Evolutionary conservation across 1,140 invertebrate species (phyloP).

Genomic region (Papilio aristodemus): DNA sequence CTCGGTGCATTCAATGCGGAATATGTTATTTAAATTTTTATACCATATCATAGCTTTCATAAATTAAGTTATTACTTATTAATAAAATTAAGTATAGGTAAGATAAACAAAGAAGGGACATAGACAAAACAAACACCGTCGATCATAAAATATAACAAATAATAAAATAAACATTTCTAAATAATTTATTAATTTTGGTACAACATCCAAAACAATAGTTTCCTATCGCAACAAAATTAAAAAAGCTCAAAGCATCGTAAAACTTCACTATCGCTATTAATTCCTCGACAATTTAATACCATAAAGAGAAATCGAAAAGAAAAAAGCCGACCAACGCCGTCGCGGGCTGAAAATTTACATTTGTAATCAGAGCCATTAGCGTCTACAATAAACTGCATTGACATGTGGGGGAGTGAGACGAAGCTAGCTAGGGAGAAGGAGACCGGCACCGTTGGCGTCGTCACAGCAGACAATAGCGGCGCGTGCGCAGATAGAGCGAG

Average conservation of each 20-base stretch:
- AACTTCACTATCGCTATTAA: conserved; percentile 55
- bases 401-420: conserved; percentile 65
- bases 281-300: conserved; percentile 76
- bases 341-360: conserved; percentile 79
- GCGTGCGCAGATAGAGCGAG: conserved; percentile 64
- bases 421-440: conserved; percentile 58
- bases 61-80: conserved; percentile 7
- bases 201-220: background rate
- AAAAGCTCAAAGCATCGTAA: conserved; percentile 51
- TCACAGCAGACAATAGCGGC: conserved; percentile 69
- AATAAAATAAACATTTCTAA: background rate
- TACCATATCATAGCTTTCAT: background rate
- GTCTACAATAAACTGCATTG: conserved; percentile 79
- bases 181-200: background rate
- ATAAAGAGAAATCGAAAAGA: conserved; percentile 72
- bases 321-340: conserved; percentile 76
- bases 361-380: conserved; percentile 79
- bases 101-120: too few species aligned
- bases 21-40: background rate
- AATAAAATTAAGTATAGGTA: too few species aligned
- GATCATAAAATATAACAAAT: background rate
- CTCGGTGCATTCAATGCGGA: conserved; percentile 44
- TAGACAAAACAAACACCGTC: background rate
- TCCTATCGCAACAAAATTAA: conserved; percentile 29
- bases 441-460: conserved; percentile 50